Conservation (phyloP, 2,888 invertebrate species). For the Aplocera efformata region DNA sequence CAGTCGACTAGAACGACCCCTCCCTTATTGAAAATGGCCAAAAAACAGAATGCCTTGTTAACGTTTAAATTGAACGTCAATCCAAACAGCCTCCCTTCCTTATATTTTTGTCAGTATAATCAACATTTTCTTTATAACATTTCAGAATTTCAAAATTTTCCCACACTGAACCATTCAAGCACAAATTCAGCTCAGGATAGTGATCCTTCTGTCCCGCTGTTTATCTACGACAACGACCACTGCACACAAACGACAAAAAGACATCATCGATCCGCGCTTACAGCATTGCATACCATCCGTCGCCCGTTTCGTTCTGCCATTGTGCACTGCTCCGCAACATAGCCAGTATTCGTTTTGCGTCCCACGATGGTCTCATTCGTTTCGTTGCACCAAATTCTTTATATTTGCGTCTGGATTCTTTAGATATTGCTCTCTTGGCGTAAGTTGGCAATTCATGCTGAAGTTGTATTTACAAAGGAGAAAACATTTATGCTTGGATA, state of each 20-base stretch:
- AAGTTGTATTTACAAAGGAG: slow-evolving; percentile 2
- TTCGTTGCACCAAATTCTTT: slow-evolving; percentile 10
- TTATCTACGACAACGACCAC: slow-evolving; percentile 1
- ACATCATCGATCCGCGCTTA: slow-evolving; percentile 10
- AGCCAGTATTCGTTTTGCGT: slow-evolving; percentile 16
- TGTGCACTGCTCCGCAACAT: slow-evolving; percentile 13
- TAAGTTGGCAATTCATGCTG: slow-evolving; percentile 12
- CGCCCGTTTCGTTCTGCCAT: slow-evolving; percentile 12
- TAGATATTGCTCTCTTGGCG: slow-evolving; percentile 12
- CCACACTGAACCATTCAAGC: no score
- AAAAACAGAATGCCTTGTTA: no score
- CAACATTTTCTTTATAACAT: no score
- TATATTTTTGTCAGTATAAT: no score
- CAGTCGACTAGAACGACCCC: no score
- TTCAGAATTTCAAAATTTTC: no score
- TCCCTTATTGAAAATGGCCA: no score
- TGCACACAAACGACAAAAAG: slow-evolving; percentile 10
- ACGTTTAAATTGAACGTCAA: no score
- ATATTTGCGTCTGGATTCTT: slow-evolving; percentile 9
- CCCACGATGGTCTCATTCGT: neutral
- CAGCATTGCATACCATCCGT: slow-evolving; percentile 13
- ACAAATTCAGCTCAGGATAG: no score
- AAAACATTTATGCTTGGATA: neutral
- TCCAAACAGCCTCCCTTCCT: no score
- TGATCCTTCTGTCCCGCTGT: neutral